Base-by-base conservation (phyloP, 2,888 invertebrate species). In the Diaphora mendica region DNA sequence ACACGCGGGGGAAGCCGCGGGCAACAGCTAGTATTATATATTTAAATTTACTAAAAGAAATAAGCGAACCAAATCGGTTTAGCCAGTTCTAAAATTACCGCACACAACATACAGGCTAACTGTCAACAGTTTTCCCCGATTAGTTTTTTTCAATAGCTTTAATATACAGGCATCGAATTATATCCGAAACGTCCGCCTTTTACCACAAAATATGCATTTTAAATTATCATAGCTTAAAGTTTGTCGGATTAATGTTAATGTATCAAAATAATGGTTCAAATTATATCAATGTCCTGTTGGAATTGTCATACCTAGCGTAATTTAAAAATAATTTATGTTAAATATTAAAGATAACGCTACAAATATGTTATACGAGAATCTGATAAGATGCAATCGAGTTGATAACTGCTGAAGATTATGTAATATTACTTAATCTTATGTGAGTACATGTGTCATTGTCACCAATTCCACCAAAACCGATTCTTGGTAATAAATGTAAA, bases 271-370 rank as follows among this genome's bases (percentile, higher is more conserved):
- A 70, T 66, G 64, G 48, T 64, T 71, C 70, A 74, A 78, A 78
- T 68, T 79, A 81, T 82, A 81, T 82, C 78, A 77, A 79, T 82
- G 79, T 69, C 79, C 74, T 42, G 75, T 70, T 81, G 83, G 74
- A 83, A 83, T 83, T 83, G 82, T 73, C 74, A 77, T 80, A 81
- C 82, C 82, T 77, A 70, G 79, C 77, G 77, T 79, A 76, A 74
- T 78, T 76, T 74, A 51, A 74, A 74, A 76, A 78, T 82, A 80
- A 78, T 78, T 76, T 76, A 76, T 82, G 78, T 78, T 70, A 75
- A 75, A 68, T 75, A 39, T 80, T 55, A 8, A 71, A 73, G 68
- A 75, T 75, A 71, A 71, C 51, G 68, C 4, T 55, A 55, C 55
- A 33, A 39, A 33, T 59, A 68, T 51, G 65, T 42, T 66, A 70